Evolutionary conservation across 2,888 invertebrate genomes (phyloP), one percentile per base, ranked within the genome.

Genomic region (Sussaba pulchella): DNA sequence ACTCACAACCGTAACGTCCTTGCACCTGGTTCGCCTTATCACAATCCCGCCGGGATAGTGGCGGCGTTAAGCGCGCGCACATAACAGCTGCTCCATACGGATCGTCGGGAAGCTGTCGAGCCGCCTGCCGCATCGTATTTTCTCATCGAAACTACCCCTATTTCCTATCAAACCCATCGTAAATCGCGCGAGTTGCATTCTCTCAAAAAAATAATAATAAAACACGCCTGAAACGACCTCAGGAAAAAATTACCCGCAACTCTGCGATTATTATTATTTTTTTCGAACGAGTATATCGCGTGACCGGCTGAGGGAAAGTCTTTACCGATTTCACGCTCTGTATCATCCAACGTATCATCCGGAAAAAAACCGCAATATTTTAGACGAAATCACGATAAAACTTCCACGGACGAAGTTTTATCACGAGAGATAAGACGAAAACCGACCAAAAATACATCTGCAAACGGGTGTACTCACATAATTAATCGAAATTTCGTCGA

Each of bases 11-110:
- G 19, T 5, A 10, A 10, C 52, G 67, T 67, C 36, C 36, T 66
- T 47, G 36, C n/a, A 36, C 36, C 31, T 50, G 36, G 39, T 21
- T 67, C 39, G n/a, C 39, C 50, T 9, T 50, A 67, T 21, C 36
- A 36, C 67, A 39, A 36, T 26, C 50, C 36, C 66, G n/a, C 19
- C 36, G 47, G 47, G 47, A 47, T 50, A 36, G 12, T 10, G 36
- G 17, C 66, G 36, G 54, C 6, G 26, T 14, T 47, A n/a, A 39
- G n/a, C 36, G 50, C 50, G 67, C 43, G 67, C 43, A 39, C 52
- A 41, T 17, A 72, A 72, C 72, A 72, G 72, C 72, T 72, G 63
- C 72, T 72, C 61, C 47, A 72, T 72, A 43, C 45, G 26, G 43
- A 70, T 70, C 10, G 43, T 47, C 36, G 24, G n/a, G 45, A 61